A percentile compares a stretch with the other conserved stretches of the same genome.
Conservation (phyloP, 2,113 vertebrate genomes). For the Cebus imitator region DNA sequence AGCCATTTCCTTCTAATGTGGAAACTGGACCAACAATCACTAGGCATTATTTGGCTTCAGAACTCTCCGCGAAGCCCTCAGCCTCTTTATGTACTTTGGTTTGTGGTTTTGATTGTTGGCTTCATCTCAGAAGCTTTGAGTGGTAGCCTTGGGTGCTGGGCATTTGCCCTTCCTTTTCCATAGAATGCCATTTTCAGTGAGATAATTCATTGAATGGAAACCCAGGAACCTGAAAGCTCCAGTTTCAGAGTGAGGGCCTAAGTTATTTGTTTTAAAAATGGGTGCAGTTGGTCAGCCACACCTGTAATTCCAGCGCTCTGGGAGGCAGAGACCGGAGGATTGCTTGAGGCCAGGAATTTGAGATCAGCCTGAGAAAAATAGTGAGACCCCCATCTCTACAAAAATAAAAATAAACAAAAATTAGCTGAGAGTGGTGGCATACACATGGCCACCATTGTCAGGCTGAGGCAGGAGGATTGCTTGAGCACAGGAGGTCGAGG, state of each 20-base stretch:
- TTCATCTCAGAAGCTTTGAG: background rate
- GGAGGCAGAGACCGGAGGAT: too few relatives aligned
- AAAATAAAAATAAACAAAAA: too few relatives aligned
- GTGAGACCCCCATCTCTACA: too few relatives aligned
- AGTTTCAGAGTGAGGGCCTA: background rate
- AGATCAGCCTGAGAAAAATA: too few relatives aligned
- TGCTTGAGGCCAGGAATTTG: too few relatives aligned
- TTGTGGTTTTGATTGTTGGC: background rate
- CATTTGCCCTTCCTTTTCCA: background rate
- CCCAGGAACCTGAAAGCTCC: background rate
- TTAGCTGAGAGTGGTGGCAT: too few relatives aligned
- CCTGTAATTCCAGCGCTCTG: too few relatives aligned
- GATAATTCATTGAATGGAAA: accelerated
- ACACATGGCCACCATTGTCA: too few relatives aligned
- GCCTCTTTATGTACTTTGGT: background rate
- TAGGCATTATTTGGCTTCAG: background rate
- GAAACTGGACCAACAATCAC: background rate
- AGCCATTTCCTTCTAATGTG: background rate
- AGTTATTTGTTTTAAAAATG: background rate
- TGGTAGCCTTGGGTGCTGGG: background rate
- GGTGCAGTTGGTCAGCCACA: too few relatives aligned
- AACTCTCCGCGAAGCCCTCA: background rate
- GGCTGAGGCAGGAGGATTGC: too few relatives aligned
- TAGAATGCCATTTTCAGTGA: background rate
- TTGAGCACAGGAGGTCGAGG: too few relatives aligned